These are phyloP conservation scores for Syndactyla subalaris DNA, from an alignment of 2,797 vertebrate species.

Conservation along the genomic window DNA sequence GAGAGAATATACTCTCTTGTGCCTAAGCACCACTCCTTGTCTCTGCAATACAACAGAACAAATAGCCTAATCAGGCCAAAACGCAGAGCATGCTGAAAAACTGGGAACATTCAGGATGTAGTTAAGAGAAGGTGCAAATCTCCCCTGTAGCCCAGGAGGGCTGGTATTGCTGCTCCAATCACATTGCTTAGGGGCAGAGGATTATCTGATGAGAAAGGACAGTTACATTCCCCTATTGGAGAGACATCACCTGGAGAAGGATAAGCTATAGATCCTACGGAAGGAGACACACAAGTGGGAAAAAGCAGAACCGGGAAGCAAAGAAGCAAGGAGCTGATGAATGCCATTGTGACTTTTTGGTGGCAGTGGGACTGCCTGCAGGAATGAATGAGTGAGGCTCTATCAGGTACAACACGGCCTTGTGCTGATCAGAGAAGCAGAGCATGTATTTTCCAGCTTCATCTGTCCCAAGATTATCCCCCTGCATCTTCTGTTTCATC, in stretches of 20 bases:
- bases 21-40: conserved; percentile 16
- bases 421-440: not conserved
- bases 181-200: not conserved
- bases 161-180: not conserved
- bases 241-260: not conserved
- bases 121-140: conserved; percentile 7
- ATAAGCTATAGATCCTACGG: not conserved
- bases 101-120: not conserved
- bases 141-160: not conserved
- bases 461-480: not conserved
- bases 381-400: not conserved
- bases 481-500: not conserved
- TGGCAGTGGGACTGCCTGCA: not conserved
- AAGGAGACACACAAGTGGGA: not conserved
- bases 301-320: not conserved
- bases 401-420: not conserved
- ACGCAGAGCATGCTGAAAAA: conserved; percentile 46
- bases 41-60: conserved; percentile 51
- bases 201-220: not conserved
- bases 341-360: not conserved
- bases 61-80: conserved; percentile 58
- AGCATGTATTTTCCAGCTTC: not conserved
- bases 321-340: not conserved
- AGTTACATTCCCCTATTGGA: not conserved
- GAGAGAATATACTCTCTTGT: conserved; percentile 34